Base-by-base conservation (phyloP, 2,113 vertebrate species). In the Sula dactylatra region DNA sequence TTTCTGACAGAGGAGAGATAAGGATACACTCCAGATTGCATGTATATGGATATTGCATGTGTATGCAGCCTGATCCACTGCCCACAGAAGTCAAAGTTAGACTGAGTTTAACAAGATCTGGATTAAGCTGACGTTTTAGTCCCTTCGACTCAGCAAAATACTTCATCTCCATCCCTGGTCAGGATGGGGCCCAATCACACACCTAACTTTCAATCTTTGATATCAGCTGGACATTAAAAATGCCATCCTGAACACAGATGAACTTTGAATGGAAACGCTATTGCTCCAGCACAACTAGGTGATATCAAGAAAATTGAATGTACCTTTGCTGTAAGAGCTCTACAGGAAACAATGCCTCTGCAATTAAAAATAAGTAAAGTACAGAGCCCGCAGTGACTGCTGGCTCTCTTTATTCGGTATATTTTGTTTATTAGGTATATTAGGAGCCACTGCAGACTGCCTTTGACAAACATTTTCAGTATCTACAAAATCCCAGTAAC, bases 381-480 rank as follows among this genome's bases (percentile, higher is more conserved):
- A 18, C 65, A 59, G 89, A 85, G 90, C 64, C 62, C 67, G 67
- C 38, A n/a, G 86, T 58, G 79, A 42, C 62, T 70, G 90, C 87
- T 44, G 70, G 83, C 58, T 80, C 62, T 88, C 56, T 50, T 94
- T 82, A 67, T 82, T 86, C 7, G 10, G 47, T 76, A 17, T 73
- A 71, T 86, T 91, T 92, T 93, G 88, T 91, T 93, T 84, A 95
- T 94, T 88, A 69, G 95, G 90, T 74, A 45, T 78, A 92, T 67
- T 84, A 95, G 92, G 70, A 96, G 91, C 69, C n/a, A 17, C 90
- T 90, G 87, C 18, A 94, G 87, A 72, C 94, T 93, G 96, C 96
- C 94, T 95, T 97, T 86, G 94, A 97, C 97, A 97, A 97, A 97
- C 94, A 96, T 45, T 77, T 94, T 94, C 3, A 3, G 58, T 95